Evolutionary conservation across 2,113 vertebrate genomes (phyloP), one percentile per base, ranked within the genome.

Genomic region (Rhadina sibilatrix): DNA sequence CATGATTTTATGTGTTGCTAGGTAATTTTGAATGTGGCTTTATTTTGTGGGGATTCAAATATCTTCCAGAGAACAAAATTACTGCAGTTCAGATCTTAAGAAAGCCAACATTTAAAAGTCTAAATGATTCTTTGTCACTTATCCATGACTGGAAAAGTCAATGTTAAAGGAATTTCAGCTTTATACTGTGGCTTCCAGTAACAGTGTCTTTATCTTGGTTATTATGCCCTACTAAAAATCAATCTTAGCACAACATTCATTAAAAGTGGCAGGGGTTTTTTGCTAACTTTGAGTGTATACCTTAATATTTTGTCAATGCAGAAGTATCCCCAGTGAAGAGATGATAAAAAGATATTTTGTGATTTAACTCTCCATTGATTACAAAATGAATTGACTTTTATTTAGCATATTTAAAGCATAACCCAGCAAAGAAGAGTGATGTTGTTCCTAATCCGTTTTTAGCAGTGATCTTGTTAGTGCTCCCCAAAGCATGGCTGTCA

Each of bases 211-310:
- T 82, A 17, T 90, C 46, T 83, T 61, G 50, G 53, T 74, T 46
- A 72, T 90, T 93, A 88, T 91, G 35, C 65, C 66, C 50, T 93
- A 66, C 91, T 96, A 83, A 95, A 93, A 92, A 87, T 83, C 31
- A 65, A 23, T 64, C 23, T 79, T 72, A 91, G 69, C 44, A 46
- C 61, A 91, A 23, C 19, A 25, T 86, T 94, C 37, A 78, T 74
- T 94, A 77, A 47, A 94, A 82, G 63, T 81, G 72, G 59, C 71
- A 91, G 81, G 81, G 20, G 47, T 84, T 84, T 85, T 77, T 76
- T 87, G 50, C 75, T 86, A 22, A 25, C 19, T 82, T 82, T 79
- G 76, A 90, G 38, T 63, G 49, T 78, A 33, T 82, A 35, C 46
- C 83, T 66, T 89, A 80, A 66, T 78, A 49, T 54, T 78, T 68